Evolutionary conservation across 2,888 invertebrate genomes (phyloP).

Genomic region (Agonum fuliginosum): DNA sequence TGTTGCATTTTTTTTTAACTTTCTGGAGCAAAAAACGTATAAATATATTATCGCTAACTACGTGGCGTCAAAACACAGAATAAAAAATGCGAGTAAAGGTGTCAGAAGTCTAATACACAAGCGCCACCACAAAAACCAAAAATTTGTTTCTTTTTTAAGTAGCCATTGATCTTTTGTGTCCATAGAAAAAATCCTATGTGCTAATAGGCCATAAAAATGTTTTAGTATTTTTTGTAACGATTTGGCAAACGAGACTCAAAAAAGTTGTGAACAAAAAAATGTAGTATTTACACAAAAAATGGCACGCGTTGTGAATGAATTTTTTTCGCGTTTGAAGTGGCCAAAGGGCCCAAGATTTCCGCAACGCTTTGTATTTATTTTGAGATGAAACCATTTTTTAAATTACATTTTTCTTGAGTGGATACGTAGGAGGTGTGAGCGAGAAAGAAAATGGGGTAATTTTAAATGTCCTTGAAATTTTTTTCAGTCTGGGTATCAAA

Average conservation of each 20-base stretch:
- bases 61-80: neutral
- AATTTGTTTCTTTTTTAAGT: slow-evolving; percentile 28
- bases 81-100: slow-evolving; percentile 18
- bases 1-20: neutral
- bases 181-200: slow-evolving; percentile 47
- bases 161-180: slow-evolving; percentile 40
- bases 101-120: slow-evolving; percentile 1
- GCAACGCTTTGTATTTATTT: slow-evolving; percentile 10
- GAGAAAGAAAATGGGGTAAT: slow-evolving; percentile 61
- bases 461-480: slow-evolving; percentile 61
- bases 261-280: slow-evolving; percentile 33
- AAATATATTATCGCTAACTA: neutral
- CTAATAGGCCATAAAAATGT: slow-evolving; percentile 54
- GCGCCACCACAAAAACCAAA: slow-evolving; percentile 49
- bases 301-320: slow-evolving; percentile 45
- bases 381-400: slow-evolving; percentile 27
- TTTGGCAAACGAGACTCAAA: slow-evolving; percentile 48
- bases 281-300: slow-evolving; percentile 50
- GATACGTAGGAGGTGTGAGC: slow-evolving; percentile 54
- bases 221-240: slow-evolving; percentile 36
- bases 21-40: neutral
- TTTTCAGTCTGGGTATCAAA: slow-evolving; percentile 58
- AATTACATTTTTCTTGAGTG: slow-evolving; percentile 32
- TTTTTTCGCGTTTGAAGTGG: slow-evolving; percentile 9
- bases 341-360: neutral